Evolutionary conservation across 2,888 invertebrate species (phyloP).

Genomic region (Himalopsyche japonica): DNA sequence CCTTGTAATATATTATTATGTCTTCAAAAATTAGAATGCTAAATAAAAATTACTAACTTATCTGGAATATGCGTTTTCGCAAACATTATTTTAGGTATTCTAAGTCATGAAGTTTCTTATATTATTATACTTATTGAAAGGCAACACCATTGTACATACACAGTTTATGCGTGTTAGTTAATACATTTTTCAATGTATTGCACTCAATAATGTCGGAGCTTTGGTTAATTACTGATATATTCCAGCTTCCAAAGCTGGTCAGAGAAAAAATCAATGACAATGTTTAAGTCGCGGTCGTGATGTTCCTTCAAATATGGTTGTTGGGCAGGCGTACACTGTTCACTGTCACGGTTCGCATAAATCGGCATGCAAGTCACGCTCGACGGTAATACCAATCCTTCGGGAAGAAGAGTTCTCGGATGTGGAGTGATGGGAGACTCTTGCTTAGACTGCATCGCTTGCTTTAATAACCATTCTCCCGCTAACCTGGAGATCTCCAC

Average conservation of each 20-base stretch:
- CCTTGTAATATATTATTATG: too few relatives aligned
- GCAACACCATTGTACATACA: too few relatives aligned
- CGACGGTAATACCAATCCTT: conserved; percentile 52
- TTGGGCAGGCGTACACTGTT: neutral
- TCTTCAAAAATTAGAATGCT: too few relatives aligned
- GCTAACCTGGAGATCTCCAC: conserved; percentile 36
- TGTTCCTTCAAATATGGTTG: conserved; percentile 42
- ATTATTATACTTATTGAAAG: too few relatives aligned
- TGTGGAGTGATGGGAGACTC: conserved; percentile 43
- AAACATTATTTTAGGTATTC: too few relatives aligned
- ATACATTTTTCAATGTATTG: too few relatives aligned
- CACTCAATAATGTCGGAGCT: neutral
- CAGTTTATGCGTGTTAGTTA: too few relatives aligned
- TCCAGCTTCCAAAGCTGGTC: conserved; percentile 63
- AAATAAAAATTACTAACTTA: too few relatives aligned
- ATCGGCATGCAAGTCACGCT: conserved; percentile 54
- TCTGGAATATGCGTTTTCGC: too few relatives aligned
- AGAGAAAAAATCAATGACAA: conserved; percentile 59
- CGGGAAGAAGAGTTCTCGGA: conserved; percentile 47
- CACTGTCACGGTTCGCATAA: conserved; percentile 43
- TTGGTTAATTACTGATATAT: conserved; percentile 48
- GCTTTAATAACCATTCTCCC: conserved; percentile 36
- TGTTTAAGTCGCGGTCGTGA: conserved; percentile 55
- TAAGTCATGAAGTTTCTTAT: too few relatives aligned
- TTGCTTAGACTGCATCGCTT: conserved; percentile 46